A percentile compares a stretch with the other conserved stretches of the same genome.
These are phyloP conservation scores for Amphiprion ocellaris DNA, from an alignment of 2,113 vertebrate species.

Conservation along the genomic window DNA sequence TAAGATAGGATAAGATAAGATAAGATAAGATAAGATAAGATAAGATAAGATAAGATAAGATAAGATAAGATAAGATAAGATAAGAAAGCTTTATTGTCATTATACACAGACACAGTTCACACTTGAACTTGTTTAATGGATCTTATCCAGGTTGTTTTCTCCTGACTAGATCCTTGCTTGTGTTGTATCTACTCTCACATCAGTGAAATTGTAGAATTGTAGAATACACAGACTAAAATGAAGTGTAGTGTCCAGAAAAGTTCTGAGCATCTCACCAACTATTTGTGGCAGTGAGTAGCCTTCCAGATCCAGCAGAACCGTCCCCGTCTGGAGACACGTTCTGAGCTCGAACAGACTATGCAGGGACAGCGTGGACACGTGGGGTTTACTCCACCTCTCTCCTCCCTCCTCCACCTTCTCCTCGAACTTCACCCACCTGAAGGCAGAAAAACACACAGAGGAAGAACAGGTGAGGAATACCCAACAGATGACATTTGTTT, in stretches of 20 bases:
- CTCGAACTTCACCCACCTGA: slow-evolving; percentile 98
- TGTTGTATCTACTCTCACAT: too few species aligned
- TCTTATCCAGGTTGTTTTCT: too few species aligned
- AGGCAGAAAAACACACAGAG: slow-evolving; percentile 23
- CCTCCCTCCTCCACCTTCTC: slow-evolving; percentile 98
- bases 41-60: too few species aligned
- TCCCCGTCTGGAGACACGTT: slow-evolving; percentile 95
- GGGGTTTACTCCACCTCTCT: slow-evolving; percentile 97
- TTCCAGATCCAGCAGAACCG: slow-evolving; percentile 93
- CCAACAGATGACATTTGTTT: background rate
- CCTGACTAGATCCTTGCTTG: too few species aligned
- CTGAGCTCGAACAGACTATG: slow-evolving; percentile 98
- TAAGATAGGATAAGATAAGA: too few species aligned
- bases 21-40: too few species aligned
- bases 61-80: too few species aligned
- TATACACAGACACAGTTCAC: too few species aligned
- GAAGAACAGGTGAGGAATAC: slow-evolving; percentile 6
- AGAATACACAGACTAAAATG: too few species aligned
- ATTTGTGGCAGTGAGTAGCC: slow-evolving; percentile 94
- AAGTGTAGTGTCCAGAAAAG: background rate
- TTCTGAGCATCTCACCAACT: slow-evolving; percentile 86
- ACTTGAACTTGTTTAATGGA: too few species aligned
- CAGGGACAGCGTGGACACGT: slow-evolving; percentile 95
- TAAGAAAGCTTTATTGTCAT: too few species aligned
- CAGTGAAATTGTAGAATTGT: too few species aligned